Conservation (phyloP, 2,113 vertebrate genomes). For the Protomyctophum bolini region DNA sequence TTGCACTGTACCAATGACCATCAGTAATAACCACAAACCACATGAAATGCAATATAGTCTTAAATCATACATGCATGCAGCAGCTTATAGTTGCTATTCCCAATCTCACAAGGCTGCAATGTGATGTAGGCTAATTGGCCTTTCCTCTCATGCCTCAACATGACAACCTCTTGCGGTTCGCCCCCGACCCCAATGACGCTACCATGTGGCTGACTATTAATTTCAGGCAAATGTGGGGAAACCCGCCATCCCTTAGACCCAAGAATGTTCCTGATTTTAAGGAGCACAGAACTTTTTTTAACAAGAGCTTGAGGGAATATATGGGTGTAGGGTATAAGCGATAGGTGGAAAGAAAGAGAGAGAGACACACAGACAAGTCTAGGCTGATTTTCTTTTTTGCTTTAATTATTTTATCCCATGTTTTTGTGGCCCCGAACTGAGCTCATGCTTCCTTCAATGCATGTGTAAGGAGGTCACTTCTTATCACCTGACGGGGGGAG, state of each 20-base stretch:
- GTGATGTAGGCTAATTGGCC: neutral
- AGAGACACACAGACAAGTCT: neutral
- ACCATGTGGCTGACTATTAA: conserved; percentile 23
- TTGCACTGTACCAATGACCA: neutral
- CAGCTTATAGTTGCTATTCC: conserved; percentile 27
- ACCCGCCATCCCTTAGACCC: conserved; percentile 2
- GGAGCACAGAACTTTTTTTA: conserved; percentile 32
- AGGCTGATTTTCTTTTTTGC: too few species aligned
- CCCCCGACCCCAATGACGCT: conserved; percentile 2
- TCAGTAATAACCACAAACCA: neutral
- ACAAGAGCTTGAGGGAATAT: conserved; percentile 7
- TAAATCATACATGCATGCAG: conserved; percentile 39
- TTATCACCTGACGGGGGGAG: too few species aligned
- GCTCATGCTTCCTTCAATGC: too few species aligned
- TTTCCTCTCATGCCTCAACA: conserved; percentile 32
- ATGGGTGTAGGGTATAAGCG: neutral
- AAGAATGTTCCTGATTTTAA: conserved; percentile 24
- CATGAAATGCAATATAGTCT: conserved; percentile 11
- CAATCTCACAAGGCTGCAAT: too few species aligned
- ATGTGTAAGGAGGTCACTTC: too few species aligned
- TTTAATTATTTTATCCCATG: too few species aligned
- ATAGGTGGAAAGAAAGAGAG: neutral
- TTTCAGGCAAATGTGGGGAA: conserved; percentile 1
- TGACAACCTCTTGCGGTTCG: conserved; percentile 12
- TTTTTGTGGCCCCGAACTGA: too few species aligned